A percentile compares a stretch with the other conserved stretches of the same genome.
phyloP scores from a whole-genome alignment of 2,888 invertebrate species.

The Patella caerulea region DNA sequence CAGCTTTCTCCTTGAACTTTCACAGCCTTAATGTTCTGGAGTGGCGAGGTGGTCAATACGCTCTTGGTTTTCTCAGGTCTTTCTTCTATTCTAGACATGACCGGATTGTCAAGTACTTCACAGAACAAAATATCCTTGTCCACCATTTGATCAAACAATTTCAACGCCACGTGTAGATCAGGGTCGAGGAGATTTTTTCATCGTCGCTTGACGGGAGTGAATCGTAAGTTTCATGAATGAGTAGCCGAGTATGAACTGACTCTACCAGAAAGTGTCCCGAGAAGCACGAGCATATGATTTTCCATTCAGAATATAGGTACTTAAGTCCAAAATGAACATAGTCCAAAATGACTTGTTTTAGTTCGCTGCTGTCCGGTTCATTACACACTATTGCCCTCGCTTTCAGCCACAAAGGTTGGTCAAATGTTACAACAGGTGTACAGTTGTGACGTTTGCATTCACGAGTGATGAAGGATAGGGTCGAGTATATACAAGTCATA shows the following conservation, averaged over 20 bases:
- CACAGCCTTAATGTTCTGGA: constrained; percentile 14
- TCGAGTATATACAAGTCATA: constrained; percentile 1
- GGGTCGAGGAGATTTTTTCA: background rate
- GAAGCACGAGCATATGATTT: constrained; percentile 18
- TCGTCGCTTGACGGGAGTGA: background rate
- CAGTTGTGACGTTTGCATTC: background rate
- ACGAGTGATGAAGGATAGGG: background rate
- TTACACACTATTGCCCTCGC: background rate
- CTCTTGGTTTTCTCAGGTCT: background rate
- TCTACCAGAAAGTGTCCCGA: constrained; percentile 1
- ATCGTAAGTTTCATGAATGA: background rate
- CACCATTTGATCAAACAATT: background rate
- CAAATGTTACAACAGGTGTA: background rate
- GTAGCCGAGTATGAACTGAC: background rate
- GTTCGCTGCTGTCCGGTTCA: background rate
- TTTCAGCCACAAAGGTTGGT: background rate
- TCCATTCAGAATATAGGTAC: background rate
- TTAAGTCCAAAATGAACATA: background rate
- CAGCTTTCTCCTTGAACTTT: constrained; percentile 19
- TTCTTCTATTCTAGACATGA: background rate
- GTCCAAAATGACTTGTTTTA: background rate
- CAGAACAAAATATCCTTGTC: background rate
- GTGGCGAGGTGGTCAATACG: background rate
- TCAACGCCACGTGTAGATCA: background rate
- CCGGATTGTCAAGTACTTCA: background rate